Percentiles rank a stretch among this genome's conserved stretches.
Conservation (phyloP, 2,113 vertebrate species). For the Rafetus swinhoei region DNA sequence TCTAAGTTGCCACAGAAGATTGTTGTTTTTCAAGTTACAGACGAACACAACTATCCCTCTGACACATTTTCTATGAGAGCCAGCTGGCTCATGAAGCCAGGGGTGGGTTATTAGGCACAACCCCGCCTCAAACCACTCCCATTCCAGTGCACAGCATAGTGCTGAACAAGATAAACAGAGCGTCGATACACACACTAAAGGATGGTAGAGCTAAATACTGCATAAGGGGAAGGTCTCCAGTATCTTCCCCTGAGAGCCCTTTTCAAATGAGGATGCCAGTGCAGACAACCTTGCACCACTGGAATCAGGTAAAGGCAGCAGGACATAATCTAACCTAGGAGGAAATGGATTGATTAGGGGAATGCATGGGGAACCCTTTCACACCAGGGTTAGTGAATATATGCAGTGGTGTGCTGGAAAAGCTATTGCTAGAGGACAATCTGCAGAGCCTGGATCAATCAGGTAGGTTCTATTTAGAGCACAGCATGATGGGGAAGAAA, state of each 20-base stretch:
- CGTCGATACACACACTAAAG: background rate
- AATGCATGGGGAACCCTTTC: background rate
- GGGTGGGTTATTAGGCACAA: background rate
- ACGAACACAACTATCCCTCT: too few relatives aligned
- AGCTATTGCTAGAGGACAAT: rapidly evolving
- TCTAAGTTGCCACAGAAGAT: too few relatives aligned
- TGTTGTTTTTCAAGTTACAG: too few relatives aligned
- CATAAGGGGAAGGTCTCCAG: background rate
- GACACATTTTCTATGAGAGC: background rate
- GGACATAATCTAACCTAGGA: slow-evolving; percentile 24
- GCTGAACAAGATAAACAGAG: background rate
- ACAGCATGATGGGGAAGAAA: background rate
- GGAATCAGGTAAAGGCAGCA: background rate
- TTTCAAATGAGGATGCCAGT: background rate
- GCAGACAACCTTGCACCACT: background rate
- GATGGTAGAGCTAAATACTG: background rate
- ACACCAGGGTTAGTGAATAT: background rate
- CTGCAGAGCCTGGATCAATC: background rate
- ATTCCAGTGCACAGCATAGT: background rate
- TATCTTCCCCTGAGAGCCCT: background rate
- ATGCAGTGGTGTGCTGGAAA: background rate
- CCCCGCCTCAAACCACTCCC: background rate
- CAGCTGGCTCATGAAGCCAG: background rate
- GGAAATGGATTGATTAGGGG: slow-evolving; percentile 7
- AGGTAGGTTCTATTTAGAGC: background rate